Conservation (phyloP, 2,888 invertebrate species). For the Leptinotarsa haldemani region DNA sequence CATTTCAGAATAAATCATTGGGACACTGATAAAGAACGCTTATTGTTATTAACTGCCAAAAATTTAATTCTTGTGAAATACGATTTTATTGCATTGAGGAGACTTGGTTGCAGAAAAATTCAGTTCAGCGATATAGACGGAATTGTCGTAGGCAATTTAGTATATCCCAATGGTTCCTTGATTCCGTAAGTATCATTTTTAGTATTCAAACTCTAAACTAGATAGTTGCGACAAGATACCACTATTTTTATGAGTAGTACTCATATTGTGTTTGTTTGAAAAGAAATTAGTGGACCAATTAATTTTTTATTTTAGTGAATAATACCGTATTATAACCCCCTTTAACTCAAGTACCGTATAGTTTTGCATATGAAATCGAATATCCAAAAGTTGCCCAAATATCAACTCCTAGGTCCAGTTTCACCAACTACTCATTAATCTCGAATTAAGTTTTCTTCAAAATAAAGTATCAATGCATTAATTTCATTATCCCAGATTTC, state of each 20-base stretch:
- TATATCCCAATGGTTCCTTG: conserved; percentile 84
- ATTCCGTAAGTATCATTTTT: conserved; percentile 80
- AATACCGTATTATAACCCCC: too few relatives aligned
- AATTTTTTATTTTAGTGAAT: too few relatives aligned
- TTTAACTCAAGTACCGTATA: too few relatives aligned
- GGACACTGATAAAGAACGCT: conserved; percentile 87
- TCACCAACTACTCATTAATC: too few relatives aligned
- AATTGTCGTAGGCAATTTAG: conserved; percentile 79
- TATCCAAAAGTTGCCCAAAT: not conserved
- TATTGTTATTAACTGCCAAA: conserved; percentile 80
- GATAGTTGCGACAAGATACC: not conserved
- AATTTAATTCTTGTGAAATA: conserved; percentile 82
- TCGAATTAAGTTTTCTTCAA: too few relatives aligned
- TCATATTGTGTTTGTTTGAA: conserved; percentile 2
- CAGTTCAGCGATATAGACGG: conserved; percentile 77
- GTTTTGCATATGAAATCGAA: not conserved
- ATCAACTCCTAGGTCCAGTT: not conserved
- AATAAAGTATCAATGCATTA: too few relatives aligned
- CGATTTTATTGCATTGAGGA: conserved; percentile 85
- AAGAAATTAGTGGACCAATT: not conserved
- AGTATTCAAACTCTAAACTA: not conserved
- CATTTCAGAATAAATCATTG: conserved; percentile 82
- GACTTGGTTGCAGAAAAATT: conserved; percentile 78
- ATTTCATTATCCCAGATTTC: too few relatives aligned
- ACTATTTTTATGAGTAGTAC: not conserved